Percentiles rank a stretch among this genome's conserved stretches.
These are phyloP conservation scores for Gasterosteus aculeatus DNA, from an alignment of 2,113 vertebrate species.

Conservation along the genomic window DNA sequence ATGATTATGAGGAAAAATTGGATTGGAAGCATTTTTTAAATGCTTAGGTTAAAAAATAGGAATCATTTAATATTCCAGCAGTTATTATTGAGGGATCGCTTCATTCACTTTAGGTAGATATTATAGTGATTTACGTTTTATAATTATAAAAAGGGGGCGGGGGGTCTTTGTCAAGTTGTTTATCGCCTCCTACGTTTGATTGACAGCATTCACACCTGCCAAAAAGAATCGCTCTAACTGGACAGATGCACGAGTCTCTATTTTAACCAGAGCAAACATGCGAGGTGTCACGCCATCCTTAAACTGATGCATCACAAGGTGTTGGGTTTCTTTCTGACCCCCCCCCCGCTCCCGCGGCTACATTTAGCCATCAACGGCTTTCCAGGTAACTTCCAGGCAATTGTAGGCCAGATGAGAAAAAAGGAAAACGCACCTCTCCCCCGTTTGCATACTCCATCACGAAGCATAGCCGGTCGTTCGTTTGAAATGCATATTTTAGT, in stretches of 20 bases:
- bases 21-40: background rate
- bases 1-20: background rate
- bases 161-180: background rate
- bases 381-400: background rate
- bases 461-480: conserved; percentile 93
- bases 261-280: background rate
- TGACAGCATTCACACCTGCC: background rate
- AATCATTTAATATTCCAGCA: background rate
- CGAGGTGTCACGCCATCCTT: no score
- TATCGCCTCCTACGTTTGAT: background rate
- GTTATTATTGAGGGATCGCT: background rate
- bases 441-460: conserved; percentile 98
- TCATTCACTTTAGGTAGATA: background rate
- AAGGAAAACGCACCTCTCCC: conserved; percentile 85
- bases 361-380: background rate
- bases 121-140: background rate
- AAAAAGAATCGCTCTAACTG: background rate
- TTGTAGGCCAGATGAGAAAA: background rate
- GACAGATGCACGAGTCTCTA: background rate
- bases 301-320: background rate
- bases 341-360: background rate
- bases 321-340: background rate
- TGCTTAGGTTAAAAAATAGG: background rate
- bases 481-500: conserved; percentile 96
- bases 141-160: background rate